Base-by-base conservation (phyloP, 2,888 invertebrate genomes). In the Dicranocentrus wangi region DNA sequence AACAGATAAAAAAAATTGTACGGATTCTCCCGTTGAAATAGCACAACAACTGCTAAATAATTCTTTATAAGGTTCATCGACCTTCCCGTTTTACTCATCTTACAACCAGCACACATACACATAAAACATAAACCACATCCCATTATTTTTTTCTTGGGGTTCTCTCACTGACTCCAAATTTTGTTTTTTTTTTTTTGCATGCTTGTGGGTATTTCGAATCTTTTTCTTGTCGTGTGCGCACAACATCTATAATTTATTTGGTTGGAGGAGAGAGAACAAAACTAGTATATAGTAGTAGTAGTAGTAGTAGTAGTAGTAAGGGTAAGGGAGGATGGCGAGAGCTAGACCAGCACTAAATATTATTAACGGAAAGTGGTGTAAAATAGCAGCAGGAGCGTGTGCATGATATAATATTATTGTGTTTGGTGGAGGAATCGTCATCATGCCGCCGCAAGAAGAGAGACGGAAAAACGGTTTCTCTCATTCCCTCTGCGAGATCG, bases 51-150 rank as follows among this genome's bases (percentile, higher is more conserved):
- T 47, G 47, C 15, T 77, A 61, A 77, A 69, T 61, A 63, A 77
- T 69, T 63, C 69, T 70, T 77, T 70, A 51, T 43, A 53, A 77
- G 77, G 77, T 77, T 77, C 77, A 77, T 77, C 77, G 77, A 77
- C 77, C 77, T 69, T 55, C 75, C 69, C 55, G 32, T 51, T 69
- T 17, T 65, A 28, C 32, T 32, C 61, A n/a, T 39, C 5, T 39
- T 61, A 7, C 13, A 32, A 47, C n/a, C 10, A 47, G 47, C 47
- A 39, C 55, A 32, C 23, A 47, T n/a, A 63, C 60, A 70, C 73
- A 65, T 63, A 75, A 75, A 75, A 21, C 66, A 58, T 75, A 75
- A 73, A 75, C 66, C 75, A 66, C 75, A 75, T 65, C 58, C 42
- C 55, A 65, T 58, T n/a, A n/a, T n/a, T 55, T 51, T 42, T 65